Base-by-base conservation (phyloP, 1,140 invertebrate genomes). In the Drosophila nigrodunni region DNA sequence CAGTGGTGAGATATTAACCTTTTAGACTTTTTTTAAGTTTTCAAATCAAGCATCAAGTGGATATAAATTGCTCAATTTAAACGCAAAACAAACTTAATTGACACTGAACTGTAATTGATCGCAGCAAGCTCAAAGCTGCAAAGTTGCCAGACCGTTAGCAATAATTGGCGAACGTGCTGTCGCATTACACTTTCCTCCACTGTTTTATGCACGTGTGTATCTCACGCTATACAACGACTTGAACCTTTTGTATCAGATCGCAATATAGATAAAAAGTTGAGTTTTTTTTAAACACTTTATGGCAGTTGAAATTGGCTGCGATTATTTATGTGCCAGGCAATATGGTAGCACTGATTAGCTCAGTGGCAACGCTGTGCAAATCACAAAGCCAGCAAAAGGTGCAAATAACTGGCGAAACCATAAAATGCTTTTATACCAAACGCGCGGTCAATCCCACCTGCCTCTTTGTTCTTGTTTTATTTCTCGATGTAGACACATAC, bases 361-460 rank as follows among this genome's bases (percentile, higher is more conserved):
- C 25, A 9, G 7, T 43, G 41, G 10, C 41, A 43, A 13, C n/a
- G 2, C 35, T 18, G 37, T 25, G 41, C 11, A 34, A 50, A 49
- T 44, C 39, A 50, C 30, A 34, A 39, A 13, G 18, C 60, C 6
- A 50, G 2, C 52, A 65, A 21, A 58, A 62, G 62, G 41, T 71
- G 69, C 70, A 73, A 60, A 67, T 30, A 72, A 67, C 47, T 47
- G 55, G 57, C 49, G 71, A 74, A 74, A 74, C 71, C 71, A 74
- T 74, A 74, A 74, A 74, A 74, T 69, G 41, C 41, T 61, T 61
- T 69, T 69, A 74, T 55, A 69, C 57, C 65, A 60, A 60, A 30
- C 25, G 41, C 34, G 57, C 71, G 71, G 71, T 74, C 71, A 69
- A n/a, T 74, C 47, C 49, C 71, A 58, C 55, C 37, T 72, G 69